phyloP scores from a whole-genome alignment of 2,113 vertebrate species.

The Clinocottus analis region DNA sequence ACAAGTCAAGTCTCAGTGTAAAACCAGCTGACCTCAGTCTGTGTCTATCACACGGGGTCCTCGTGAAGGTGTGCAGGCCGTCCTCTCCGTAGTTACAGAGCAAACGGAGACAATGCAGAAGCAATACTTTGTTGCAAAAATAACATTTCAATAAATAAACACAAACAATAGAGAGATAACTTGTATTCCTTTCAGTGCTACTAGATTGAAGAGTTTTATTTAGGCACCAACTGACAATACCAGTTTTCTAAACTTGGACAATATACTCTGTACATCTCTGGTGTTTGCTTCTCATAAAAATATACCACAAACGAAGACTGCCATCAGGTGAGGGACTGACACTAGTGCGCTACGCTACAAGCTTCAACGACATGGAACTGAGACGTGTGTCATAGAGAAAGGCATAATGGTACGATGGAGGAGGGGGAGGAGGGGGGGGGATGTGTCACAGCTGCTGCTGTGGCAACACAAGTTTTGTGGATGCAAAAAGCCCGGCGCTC shows the following conservation, averaged over 20 bases:
- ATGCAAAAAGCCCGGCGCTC: conserved; percentile 1
- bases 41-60: conserved; percentile 1
- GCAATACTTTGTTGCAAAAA: conserved; percentile 1
- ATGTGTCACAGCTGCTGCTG: conserved; percentile 20
- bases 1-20: neutral
- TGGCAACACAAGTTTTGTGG: conserved; percentile 4
- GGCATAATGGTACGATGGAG: conserved; percentile 55
- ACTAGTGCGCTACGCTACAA: conserved; percentile 49
- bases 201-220: conserved; percentile 26
- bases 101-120: neutral
- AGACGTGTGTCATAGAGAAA: conserved; percentile 47
- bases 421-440: no score
- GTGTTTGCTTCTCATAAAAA: conserved; percentile 38
- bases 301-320: conserved; percentile 18
- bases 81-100: neutral
- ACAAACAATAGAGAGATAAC: neutral
- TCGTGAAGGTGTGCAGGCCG: neutral
- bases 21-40: no score
- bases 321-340: conserved; percentile 26
- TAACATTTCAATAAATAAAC: conserved; percentile 27
- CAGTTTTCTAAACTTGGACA: conserved; percentile 26
- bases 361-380: conserved; percentile 35
- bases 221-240: conserved; percentile 34
- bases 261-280: conserved; percentile 40
- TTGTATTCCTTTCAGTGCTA: conserved; percentile 43